phyloP scores from a whole-genome alignment of 2,888 invertebrate species.

The Syrphus vitripennis region DNA sequence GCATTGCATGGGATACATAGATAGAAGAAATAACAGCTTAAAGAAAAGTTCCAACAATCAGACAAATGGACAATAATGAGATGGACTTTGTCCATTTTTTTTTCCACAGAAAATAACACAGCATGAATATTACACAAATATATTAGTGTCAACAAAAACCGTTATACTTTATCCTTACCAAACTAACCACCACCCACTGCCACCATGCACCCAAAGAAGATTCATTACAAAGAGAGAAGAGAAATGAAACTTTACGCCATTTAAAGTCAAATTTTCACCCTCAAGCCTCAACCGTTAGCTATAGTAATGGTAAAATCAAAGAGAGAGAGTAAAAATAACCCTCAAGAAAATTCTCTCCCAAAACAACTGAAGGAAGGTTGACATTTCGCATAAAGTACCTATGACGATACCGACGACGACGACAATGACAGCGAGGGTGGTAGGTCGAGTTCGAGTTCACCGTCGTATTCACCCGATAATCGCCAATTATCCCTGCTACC shows the following conservation, averaged over 20 bases:
- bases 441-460: slow-evolving; percentile 71
- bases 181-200: not conserved
- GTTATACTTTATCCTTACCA: slow-evolving; percentile 22
- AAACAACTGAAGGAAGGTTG: slow-evolving; percentile 18
- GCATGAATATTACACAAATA: slow-evolving; percentile 52
- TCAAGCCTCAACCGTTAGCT: not conserved
- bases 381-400: slow-evolving; percentile 4
- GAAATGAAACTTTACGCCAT: slow-evolving; percentile 60
- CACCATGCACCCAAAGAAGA: not conserved
- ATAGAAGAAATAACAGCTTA: not conserved
- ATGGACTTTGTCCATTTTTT: slow-evolving; percentile 64
- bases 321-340: slow-evolving; percentile 29
- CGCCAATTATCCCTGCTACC: slow-evolving; percentile 69
- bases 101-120: not conserved
- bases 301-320: not conserved
- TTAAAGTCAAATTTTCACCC: slow-evolving; percentile 70
- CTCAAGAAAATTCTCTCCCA: slow-evolving; percentile 8
- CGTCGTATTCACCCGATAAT: slow-evolving; percentile 71
- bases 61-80: slow-evolving; percentile 70
- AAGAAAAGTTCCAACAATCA: slow-evolving; percentile 63
- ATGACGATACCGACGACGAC: slow-evolving; percentile 6
- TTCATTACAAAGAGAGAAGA: slow-evolving; percentile 7
- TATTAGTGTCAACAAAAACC: slow-evolving; percentile 21
- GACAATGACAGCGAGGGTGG: slow-evolving; percentile 59
- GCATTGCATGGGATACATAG: not conserved